These are phyloP conservation scores for Maniola jurtina DNA, from an alignment of 1,140 invertebrate genomes.

Conservation along the genomic window DNA sequence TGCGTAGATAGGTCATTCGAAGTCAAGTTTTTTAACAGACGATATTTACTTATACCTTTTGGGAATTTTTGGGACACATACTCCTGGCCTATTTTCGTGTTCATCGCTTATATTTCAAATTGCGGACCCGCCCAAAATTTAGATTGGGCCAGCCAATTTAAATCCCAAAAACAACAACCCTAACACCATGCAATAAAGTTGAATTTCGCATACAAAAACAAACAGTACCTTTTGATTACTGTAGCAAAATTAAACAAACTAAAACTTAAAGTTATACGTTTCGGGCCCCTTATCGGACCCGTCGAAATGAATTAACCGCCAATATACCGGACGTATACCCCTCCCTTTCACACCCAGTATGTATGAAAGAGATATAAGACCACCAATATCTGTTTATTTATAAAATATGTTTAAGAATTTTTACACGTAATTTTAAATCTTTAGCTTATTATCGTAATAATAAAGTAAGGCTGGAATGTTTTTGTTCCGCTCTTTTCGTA, in stretches of 20 bases:
- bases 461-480: background rate
- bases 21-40: too few species aligned
- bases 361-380: conserved; percentile 23
- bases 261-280: conserved; percentile 44
- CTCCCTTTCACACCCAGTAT: conserved; percentile 11
- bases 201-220: conserved; percentile 22
- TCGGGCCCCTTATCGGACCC: conserved; percentile 39
- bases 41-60: too few species aligned
- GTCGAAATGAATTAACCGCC: conserved; percentile 49
- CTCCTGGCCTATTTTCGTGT: conserved; percentile 51
- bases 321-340: conserved; percentile 31
- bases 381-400: conserved; percentile 10
- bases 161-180: conserved; percentile 26
- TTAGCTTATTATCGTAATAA: conserved; percentile 7
- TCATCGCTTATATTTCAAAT: conserved; percentile 59
- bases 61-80: background rate
- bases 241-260: conserved; percentile 53
- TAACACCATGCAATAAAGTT: conserved; percentile 27
- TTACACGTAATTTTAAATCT: conserved; percentile 14
- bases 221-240: conserved; percentile 34
- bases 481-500: conserved; percentile 10
- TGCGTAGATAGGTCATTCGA: too few species aligned
- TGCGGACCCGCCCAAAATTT: conserved; percentile 55
- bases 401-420: conserved; percentile 10
- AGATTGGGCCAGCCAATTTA: conserved; percentile 43